A percentile compares a stretch with the other conserved stretches of the same genome.
Evolutionary conservation across 2,888 invertebrate species (phyloP).

Genomic region (Drosophila cognata): DNA sequence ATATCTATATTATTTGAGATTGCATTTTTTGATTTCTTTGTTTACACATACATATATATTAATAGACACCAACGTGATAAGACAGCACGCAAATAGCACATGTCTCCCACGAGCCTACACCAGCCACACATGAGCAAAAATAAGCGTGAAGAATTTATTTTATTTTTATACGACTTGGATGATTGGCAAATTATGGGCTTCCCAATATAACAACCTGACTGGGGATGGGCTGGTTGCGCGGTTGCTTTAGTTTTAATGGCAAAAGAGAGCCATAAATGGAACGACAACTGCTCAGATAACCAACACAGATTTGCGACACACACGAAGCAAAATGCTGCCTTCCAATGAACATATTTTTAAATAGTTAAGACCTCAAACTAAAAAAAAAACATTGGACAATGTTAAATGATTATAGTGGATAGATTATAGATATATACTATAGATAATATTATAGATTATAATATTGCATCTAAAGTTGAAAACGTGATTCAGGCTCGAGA

Average conservation of each 20-base stretch:
- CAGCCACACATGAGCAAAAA: constrained; percentile 4
- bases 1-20: constrained; percentile 15
- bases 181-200: constrained; percentile 64
- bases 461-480: no score
- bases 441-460: no score
- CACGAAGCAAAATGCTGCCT: not conserved
- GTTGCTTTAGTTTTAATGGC: constrained; percentile 12
- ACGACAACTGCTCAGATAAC: constrained; percentile 19
- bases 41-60: constrained; percentile 23
- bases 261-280: constrained; percentile 11
- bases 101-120: constrained; percentile 23
- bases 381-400: not conserved
- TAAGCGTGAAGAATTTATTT: constrained; percentile 36
- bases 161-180: constrained; percentile 51
- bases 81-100: constrained; percentile 53
- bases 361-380: not conserved
- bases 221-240: constrained; percentile 36
- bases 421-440: no score
- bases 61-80: constrained; percentile 56
- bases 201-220: constrained; percentile 54
- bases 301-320: constrained; percentile 2
- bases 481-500: no score
- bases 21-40: constrained; percentile 16
- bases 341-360: not conserved
- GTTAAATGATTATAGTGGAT: not conserved